Evolutionary conservation across 2,797 vertebrate genomes (phyloP), one percentile per base, ranked within the genome.

Genomic region (Zenarchopterus dispar): DNA sequence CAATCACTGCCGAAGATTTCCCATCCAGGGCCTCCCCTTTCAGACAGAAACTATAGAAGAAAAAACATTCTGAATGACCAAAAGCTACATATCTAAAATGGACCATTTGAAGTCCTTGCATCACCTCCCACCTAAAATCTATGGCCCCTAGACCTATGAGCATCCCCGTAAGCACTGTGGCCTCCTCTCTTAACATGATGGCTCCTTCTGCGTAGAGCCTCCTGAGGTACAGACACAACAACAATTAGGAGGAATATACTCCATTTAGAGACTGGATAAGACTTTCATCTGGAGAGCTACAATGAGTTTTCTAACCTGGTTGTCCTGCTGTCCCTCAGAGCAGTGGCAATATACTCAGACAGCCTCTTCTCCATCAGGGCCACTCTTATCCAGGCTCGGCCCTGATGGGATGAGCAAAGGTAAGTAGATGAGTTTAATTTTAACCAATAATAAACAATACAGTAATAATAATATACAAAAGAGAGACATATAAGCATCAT

Each of bases 341-440:
- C 97, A 0, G 97, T 97, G 73, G 95, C 94, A 17, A 99, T 93
- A 70, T 99, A 98, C 78, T 99, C 97, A 0, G 97, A 98, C 79
- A 98, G 92, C 55, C 95, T 93, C 86, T 99, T 99, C 87, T 98
- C 97, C 97, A 99, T 99, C 82, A 99, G 92, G 0, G 97, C 97
- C 44, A 99, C 95, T 2, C 97, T 94, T 62, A 99, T 93, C 97
- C 97, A 99, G 39, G 97, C 97, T 62, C 95, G 94, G 46, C 97
- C 97, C 97, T 99, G 83, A 68, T 71, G 39, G 4, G 13, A 13
- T 39, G 13, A 15, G 36, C 13, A 39, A 39, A 15, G 36, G 11
- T 3, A 10, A 10, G 42, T 55, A 33, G 33, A 48, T 18, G 9
- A 21, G 7, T 5, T 15, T 2, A 17, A 48, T 22, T 15, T 7